Base-by-base conservation (phyloP, 37 sponge, comb jelly and placozoan genomes). In the Ianthella basta region DNA sequence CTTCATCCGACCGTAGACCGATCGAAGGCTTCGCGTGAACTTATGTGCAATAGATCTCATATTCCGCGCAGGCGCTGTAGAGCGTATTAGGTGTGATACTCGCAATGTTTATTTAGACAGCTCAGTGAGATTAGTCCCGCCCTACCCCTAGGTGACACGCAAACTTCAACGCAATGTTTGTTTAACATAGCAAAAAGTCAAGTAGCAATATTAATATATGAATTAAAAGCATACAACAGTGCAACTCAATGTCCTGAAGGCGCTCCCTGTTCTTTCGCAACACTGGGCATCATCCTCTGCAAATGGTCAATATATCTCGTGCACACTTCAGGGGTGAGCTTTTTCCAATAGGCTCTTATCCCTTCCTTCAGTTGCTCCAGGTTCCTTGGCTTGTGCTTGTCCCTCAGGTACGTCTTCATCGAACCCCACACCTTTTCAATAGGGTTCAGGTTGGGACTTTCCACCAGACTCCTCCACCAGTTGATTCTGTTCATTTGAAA, bases 341-440 rank as follows among this genome's bases (percentile, higher is more conserved):
- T 32, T 29, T 56, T 29, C 81, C 81, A 80, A 30, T 57, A 80
- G n/a, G 34, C 56, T 27, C 21, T 32, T n/a, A 80, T 56, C 21
- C 81, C 81, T 34, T 80, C 59, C 3, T 80, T 21, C 59, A 80
- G 55, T 59, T 80, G 33, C 12, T 10, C 61, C 14, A 80, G 36
- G 60, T 80, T 80, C 30, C 19, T 80, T 25, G 81, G 81, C 34
- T 80, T 80, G 1, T 39, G 34, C 60, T 55, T 59, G 60, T 55
- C 36, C 15, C 60, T 29, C 29, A 80, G 60, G 32, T 59, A 80
- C 24, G 56, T 55, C 35, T 80, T 80, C 37, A 80, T 55, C 1
- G 81, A 80, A 21, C 81, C 81, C 81, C 81, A 80, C 25, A 80
- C 59, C 24, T 59, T 56, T 15, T 80, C 81, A 56, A 80, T 80